Conservation (phyloP, 2,888 invertebrate genomes). For the Furcula furcula region DNA sequence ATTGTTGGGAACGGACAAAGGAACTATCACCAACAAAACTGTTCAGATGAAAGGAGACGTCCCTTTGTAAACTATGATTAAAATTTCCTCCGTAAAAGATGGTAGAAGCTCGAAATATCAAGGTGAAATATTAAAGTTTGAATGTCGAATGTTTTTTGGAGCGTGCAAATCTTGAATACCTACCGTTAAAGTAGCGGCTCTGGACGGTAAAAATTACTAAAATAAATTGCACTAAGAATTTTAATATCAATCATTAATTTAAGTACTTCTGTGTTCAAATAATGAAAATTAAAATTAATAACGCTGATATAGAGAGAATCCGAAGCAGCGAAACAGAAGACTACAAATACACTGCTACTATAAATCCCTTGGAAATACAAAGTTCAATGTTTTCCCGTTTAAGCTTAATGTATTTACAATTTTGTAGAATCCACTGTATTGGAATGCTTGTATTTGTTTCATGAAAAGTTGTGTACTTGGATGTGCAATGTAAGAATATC, state of each 20-base stretch:
- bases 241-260: no score
- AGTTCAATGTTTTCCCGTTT: slow-evolving; percentile 12
- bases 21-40: slow-evolving; percentile 25
- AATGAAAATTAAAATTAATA: no score
- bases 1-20: slow-evolving; percentile 32
- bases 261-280: no score
- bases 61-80: slow-evolving; percentile 36
- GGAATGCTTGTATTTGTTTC: slow-evolving; percentile 10
- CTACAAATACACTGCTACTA: no score
- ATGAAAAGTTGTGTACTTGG: slow-evolving; percentile 2
- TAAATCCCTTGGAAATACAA: slow-evolving; percentile 18
- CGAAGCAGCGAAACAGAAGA: no score
- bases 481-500: no score
- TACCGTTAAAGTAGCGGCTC: no score
- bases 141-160: background rate
- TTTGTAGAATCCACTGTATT: slow-evolving; percentile 13
- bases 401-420: slow-evolving; percentile 7
- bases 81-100: slow-evolving; percentile 17
- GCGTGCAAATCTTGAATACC: background rate
- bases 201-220: no score
- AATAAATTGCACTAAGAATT: no score
- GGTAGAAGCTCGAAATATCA: slow-evolving; percentile 2
- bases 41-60: slow-evolving; percentile 24
- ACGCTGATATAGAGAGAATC: no score
- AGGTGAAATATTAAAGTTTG: slow-evolving; percentile 10